phyloP scores from a whole-genome alignment of 2,888 invertebrate genomes.

The Phragmatobia fuliginosa region DNA sequence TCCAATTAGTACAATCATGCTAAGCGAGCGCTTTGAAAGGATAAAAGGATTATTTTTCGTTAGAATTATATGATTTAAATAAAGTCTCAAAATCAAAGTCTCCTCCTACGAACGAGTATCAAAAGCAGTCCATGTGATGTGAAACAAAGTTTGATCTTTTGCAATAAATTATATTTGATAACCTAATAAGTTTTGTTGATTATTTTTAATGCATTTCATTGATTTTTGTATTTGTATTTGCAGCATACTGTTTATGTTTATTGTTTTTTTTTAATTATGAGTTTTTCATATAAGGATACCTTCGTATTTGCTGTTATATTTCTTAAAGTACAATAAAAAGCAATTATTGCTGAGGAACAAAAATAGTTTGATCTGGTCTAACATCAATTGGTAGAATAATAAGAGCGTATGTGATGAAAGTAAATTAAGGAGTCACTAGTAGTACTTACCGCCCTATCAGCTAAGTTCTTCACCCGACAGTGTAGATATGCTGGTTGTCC shows the following conservation, averaged over 20 bases:
- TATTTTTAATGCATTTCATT: too few relatives aligned
- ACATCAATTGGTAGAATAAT: not conserved
- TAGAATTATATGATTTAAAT: not conserved
- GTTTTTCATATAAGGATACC: not conserved
- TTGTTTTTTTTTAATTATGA: not conserved
- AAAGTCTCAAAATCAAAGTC: not conserved
- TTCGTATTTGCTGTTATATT: not conserved
- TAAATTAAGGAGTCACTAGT: not conserved
- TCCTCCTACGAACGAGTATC: too few relatives aligned
- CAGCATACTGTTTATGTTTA: not conserved
- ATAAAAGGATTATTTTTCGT: not conserved
- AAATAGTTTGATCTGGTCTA: not conserved
- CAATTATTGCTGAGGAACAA: not conserved
- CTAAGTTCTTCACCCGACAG: conserved; percentile 94
- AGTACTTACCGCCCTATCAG: conserved; percentile 93
- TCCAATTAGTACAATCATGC: not conserved
- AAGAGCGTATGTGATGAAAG: not conserved
- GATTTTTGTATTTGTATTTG: too few relatives aligned
- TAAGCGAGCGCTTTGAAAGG: not conserved
- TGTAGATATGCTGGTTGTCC: conserved; percentile 94
- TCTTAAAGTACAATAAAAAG: not conserved
- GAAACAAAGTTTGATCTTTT: not conserved
- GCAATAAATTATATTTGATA: not conserved
- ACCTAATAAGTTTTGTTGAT: too few relatives aligned
- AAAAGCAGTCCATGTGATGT: too few relatives aligned